These are phyloP conservation scores for Dryococelus australis DNA, from an alignment of 2,888 invertebrate genomes.

Conservation along the genomic window DNA sequence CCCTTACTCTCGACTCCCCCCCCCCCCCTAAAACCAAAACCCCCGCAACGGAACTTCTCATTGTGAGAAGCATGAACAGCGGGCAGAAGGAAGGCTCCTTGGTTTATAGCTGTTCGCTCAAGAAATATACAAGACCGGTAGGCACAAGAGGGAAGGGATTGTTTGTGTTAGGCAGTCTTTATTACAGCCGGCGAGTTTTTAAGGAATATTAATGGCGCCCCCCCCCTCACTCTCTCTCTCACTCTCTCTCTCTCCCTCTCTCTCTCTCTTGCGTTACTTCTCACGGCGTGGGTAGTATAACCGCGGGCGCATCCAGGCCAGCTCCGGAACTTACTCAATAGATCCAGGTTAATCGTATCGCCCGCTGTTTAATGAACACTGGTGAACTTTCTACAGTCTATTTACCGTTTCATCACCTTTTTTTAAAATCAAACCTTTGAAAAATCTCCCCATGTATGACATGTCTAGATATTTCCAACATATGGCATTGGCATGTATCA, in stretches of 20 bases:
- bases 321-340: too few relatives aligned
- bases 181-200: conserved; percentile 8
- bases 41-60: not conserved
- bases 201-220: not conserved
- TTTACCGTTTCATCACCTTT: too few relatives aligned
- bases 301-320: too few relatives aligned
- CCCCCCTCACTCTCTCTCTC: not conserved
- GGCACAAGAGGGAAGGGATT: not conserved
- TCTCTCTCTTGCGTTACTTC: not conserved
- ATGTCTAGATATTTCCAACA: too few relatives aligned
- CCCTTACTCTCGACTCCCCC: not conserved
- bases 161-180: conserved; percentile 6
- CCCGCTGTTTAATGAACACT: too few relatives aligned
- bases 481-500: too few relatives aligned
- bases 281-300: not conserved
- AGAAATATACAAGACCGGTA: conserved; percentile 1
- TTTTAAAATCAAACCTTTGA: too few relatives aligned
- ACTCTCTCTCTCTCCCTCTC: not conserved
- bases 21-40: too few relatives aligned
- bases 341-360: too few relatives aligned
- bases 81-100: not conserved
- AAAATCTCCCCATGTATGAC: too few relatives aligned
- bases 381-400: too few relatives aligned
- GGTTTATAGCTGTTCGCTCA: not conserved
- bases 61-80: not conserved